These are phyloP conservation scores for Pyxicephalus adspersus DNA, from an alignment of 2,113 vertebrate species.

Conservation along the genomic window DNA sequence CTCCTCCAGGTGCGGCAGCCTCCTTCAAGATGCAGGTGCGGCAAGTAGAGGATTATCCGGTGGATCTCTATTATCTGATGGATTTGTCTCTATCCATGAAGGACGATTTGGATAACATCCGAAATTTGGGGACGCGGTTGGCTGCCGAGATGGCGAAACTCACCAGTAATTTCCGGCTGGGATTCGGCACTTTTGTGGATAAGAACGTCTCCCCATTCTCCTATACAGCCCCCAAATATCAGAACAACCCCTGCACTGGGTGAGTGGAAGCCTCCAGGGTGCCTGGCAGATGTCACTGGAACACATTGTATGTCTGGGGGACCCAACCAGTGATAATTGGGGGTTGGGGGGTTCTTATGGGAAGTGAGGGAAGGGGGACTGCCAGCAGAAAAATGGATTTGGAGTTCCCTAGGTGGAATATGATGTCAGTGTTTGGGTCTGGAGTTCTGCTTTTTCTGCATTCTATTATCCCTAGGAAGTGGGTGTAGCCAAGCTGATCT, in stretches of 20 bases:
- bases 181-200: slow-evolving; percentile 95
- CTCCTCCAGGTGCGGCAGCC: slow-evolving; percentile 79
- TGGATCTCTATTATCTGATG: slow-evolving; percentile 98
- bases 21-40: slow-evolving; percentile 90
- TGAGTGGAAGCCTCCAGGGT: slow-evolving; percentile 72
- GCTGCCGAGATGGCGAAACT: slow-evolving; percentile 94
- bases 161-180: slow-evolving; percentile 96
- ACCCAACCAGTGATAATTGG: too few relatives aligned
- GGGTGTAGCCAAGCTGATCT: too few relatives aligned
- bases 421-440: too few relatives aligned
- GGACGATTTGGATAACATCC: slow-evolving; percentile 91
- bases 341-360: too few relatives aligned
- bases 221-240: slow-evolving; percentile 88
- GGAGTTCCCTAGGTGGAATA: too few relatives aligned
- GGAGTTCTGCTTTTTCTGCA: too few relatives aligned
- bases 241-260: slow-evolving; percentile 94
- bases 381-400: too few relatives aligned
- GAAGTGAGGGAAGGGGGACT: too few relatives aligned
- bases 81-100: slow-evolving; percentile 99
- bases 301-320: too few relatives aligned
- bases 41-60: slow-evolving; percentile 96
- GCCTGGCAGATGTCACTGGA: too few relatives aligned
- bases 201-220: slow-evolving; percentile 98
- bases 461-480: too few relatives aligned
- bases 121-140: slow-evolving; percentile 90